These are phyloP conservation scores for Polymixis flavicincta DNA, from an alignment of 2,888 invertebrate genomes.

Conservation along the genomic window DNA sequence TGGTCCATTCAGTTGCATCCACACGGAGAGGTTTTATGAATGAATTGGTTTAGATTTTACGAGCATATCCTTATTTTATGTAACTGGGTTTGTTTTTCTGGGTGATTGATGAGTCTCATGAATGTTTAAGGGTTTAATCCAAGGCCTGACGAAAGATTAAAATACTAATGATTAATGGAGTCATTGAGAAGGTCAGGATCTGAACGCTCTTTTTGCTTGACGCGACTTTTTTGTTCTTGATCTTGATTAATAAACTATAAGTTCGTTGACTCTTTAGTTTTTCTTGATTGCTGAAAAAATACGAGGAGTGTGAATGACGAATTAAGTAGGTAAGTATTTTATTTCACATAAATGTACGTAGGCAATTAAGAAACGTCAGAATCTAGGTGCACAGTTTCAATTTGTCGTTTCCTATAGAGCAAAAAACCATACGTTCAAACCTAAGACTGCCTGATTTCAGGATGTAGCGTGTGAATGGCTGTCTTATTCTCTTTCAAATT, in stretches of 20 bases:
- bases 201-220: neutral
- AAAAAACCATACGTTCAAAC: neutral
- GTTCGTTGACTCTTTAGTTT: neutral
- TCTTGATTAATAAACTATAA: neutral
- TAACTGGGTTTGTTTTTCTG: conserved; percentile 1
- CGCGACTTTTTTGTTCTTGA: neutral
- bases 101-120: conserved; percentile 4
- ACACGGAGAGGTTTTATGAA: conserved; percentile 42
- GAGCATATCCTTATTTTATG: neutral
- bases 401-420: no score
- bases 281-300: neutral
- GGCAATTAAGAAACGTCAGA: no score
- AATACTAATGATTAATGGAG: neutral
- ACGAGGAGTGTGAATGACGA: no score
- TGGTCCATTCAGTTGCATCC: conserved; percentile 45
- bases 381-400: no score
- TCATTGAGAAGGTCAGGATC: neutral
- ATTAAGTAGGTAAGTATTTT: neutral
- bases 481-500: neutral
- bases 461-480: neutral
- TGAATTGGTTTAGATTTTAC: conserved; percentile 32
- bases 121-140: conserved; percentile 6
- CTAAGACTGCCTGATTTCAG: neutral
- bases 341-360: no score
- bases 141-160: neutral